Evolutionary conservation across 2,888 invertebrate genomes (phyloP), one percentile per base, ranked within the genome.

Genomic region (Hecatera dysodea): DNA sequence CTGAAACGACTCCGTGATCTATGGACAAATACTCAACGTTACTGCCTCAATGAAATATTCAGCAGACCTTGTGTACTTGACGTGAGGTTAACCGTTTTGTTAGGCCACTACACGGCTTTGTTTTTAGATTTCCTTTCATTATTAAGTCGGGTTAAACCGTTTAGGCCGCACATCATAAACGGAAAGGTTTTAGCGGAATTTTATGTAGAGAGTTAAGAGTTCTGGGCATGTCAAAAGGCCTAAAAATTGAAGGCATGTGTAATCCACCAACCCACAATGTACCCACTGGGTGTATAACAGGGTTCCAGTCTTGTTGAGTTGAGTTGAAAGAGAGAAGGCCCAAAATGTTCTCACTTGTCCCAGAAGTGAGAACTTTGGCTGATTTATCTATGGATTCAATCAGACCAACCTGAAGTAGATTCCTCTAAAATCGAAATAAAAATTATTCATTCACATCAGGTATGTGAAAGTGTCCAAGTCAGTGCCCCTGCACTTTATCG

Each of bases 41-140:
- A 74, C 64, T 27, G 33, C 9, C 27, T 33, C 44, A 75, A 75
- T 75, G 66, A 75, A 71, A 71, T 75, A 71, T 75, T 71, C 52
- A 71, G 67, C 6, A 29, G 52, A 17, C 36, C 67, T 36, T 53
- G 33, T 33, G 33, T 64, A 74, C 29, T 50, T 33, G 64, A 39
- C 9, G 75, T 33, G 22, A 42, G 36, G 70, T 27, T 39, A 75
- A 52, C 67, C 29, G 52, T 46, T 67, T 67, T 44, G 76, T 75
- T 29, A 27, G 27, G 19, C 36, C 5, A 42, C 29, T 24, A n/a
- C 12, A 24, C 22, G 74, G 22, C 24, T 48, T 50, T 74, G 39
- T 42, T 75, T 52, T 70, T 75, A 65, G 27, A 33, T 64, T 36
- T 64, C 11, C 24, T 33, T 66, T 44, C 8, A 53, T 75, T 65